These are phyloP conservation scores for Dufourea novaeangliae DNA, from an alignment of 1,140 invertebrate genomes.

Conservation along the genomic window DNA sequence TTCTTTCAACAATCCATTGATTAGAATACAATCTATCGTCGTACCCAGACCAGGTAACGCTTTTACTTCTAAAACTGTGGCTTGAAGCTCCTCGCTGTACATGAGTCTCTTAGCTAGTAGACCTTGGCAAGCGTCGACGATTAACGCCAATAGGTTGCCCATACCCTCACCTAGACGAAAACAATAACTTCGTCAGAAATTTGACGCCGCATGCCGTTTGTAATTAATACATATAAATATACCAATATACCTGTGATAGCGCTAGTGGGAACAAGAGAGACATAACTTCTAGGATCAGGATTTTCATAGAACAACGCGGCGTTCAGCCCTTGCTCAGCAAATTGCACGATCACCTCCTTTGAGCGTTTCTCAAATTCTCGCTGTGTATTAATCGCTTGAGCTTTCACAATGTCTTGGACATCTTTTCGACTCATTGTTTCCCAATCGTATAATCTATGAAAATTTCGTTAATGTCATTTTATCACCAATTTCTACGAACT, in stretches of 20 bases:
- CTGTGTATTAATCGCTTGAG: constrained; percentile 94
- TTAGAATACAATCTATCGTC: constrained; percentile 99
- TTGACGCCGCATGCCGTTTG: neutral
- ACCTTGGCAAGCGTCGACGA: constrained; percentile 95
- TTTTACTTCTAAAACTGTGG: constrained; percentile 99
- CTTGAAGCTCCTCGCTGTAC: constrained; percentile 96
- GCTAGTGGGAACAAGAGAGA: constrained; percentile 98
- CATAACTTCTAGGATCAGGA: constrained; percentile 94
- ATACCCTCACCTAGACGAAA: constrained; percentile 93
- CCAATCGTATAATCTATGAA: constrained; percentile 94
- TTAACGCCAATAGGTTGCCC: constrained; percentile 97
- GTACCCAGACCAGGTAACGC: constrained; percentile 98
- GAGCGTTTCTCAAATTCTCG: constrained; percentile 96
- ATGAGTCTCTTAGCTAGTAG: constrained; percentile 94
- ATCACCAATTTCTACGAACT: neutral
- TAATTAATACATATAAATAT: neutral
- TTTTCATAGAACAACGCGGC: constrained; percentile 98
- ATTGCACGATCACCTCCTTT: constrained; percentile 94
- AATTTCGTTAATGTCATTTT: constrained; percentile 6
- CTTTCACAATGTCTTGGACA: constrained; percentile 94
- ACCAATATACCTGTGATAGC: constrained; percentile 89
- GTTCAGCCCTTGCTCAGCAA: constrained; percentile 98
- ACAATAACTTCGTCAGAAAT: neutral
- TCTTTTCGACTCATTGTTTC: constrained; percentile 94
- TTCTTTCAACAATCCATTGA: constrained; percentile 96